Base-by-base conservation (phyloP, 2,888 invertebrate species). In the Drosophila meridiana region DNA sequence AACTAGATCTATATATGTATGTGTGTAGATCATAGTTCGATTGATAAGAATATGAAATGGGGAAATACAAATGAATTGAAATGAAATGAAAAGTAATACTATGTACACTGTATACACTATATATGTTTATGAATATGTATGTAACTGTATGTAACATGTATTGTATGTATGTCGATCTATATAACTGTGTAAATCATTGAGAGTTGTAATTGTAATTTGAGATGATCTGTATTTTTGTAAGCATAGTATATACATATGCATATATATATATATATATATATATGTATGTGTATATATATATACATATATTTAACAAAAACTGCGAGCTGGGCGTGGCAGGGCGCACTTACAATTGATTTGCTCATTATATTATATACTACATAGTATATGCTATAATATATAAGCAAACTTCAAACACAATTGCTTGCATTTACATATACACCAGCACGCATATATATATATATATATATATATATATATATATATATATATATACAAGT, bases 191-290 rank as follows among this genome's bases (percentile, higher is more conserved):
- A 76, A 85, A 78, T 75, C 88, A 89, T 85, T 89, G 82, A 61
- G 84, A 80, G 76, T 76, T 76, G 69, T 89, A 78, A 53, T 62
- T 72, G 78, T 76, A 78, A 84, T 85, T 87, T 89, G 82, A 85
- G 85, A 85, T 85, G 85, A 85, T 89, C 85, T 89, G 85, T 85
- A 85, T 85, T 85, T 85, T 85, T 85, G 89, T 85, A 85, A 89
- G 85, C 88, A 60, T 85, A 84, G 76, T 87, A 52, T 52, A 47
- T 47, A 47, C 47, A 28, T 7, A 45, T 20, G 4, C 20, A 43
- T 9, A 77, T 83, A 28, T 47, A 77, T 83, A 28, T 13, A 78
- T 81, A 45, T 26, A 76, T 86, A 45, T 45, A 79, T 86, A 13
- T 28, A 80, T 86, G 28, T 47, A 80, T 83, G 28, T 47, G 77